Evolutionary conservation across 2,797 vertebrate species (phyloP).

Genomic region (Mus minutoides): DNA sequence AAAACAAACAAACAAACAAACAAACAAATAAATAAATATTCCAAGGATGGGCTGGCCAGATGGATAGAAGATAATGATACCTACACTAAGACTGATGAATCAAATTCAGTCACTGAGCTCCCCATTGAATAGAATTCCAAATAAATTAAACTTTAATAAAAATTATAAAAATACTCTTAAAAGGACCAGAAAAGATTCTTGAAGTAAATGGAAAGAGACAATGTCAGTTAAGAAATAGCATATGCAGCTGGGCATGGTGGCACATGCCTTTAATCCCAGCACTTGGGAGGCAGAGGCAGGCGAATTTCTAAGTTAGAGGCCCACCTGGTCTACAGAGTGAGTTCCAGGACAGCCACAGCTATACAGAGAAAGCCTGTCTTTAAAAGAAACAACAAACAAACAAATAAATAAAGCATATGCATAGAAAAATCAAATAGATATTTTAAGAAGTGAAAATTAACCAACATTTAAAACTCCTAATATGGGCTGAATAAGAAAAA

Average conservation of each 20-base stretch:
- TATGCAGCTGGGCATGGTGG: too few relatives aligned
- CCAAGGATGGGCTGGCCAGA: background rate
- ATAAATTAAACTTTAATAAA: background rate
- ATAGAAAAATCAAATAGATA: constrained; percentile 16
- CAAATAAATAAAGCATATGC: too few relatives aligned
- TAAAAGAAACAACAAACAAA: too few relatives aligned
- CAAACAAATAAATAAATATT: background rate
- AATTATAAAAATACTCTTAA: background rate
- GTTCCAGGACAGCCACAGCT: too few relatives aligned
- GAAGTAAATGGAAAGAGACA: constrained; percentile 42
- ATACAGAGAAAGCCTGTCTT: too few relatives aligned
- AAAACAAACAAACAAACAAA: too few relatives aligned
- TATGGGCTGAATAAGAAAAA: background rate
- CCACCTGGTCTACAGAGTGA: too few relatives aligned
- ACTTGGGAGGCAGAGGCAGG: too few relatives aligned
- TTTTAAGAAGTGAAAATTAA: background rate
- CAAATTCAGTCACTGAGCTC: background rate
- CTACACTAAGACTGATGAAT: background rate
- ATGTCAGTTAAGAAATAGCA: background rate
- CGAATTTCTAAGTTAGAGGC: too few relatives aligned
- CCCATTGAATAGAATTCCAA: too few relatives aligned
- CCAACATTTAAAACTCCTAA: constrained; percentile 16
- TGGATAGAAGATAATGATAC: background rate
- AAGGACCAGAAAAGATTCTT: background rate
- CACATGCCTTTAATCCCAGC: too few relatives aligned